Conservation (phyloP, 2,888 invertebrate genomes). For the Megastigmus dorsalis region DNA sequence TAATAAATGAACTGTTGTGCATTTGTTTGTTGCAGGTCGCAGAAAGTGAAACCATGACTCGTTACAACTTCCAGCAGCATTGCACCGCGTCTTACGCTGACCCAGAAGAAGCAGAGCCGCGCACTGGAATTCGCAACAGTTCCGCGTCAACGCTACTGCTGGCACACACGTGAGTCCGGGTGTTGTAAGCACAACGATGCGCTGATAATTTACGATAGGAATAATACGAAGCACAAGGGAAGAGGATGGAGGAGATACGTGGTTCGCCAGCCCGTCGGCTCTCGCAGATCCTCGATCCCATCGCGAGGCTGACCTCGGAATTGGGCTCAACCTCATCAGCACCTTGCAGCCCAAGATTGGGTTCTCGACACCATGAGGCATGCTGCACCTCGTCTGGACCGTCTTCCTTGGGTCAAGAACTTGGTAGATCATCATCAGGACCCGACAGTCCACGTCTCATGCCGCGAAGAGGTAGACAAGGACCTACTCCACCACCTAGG, state of each 20-base stretch:
- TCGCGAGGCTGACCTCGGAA: constrained; percentile 80
- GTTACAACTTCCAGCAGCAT: background rate
- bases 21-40: constrained; percentile 42
- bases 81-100: background rate
- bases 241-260: constrained; percentile 69
- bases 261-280: constrained; percentile 80
- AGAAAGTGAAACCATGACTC: constrained; percentile 27
- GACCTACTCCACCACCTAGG: constrained; percentile 75
- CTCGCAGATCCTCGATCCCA: constrained; percentile 89
- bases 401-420: constrained; percentile 63
- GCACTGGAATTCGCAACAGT: background rate
- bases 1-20: too few relatives aligned
- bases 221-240: too few relatives aligned
- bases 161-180: too few relatives aligned
- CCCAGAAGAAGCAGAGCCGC: too few relatives aligned
- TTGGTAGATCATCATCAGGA: constrained; percentile 61
- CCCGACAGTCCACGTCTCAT: constrained; percentile 57
- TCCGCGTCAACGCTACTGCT: background rate
- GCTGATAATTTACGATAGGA: background rate
- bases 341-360: constrained; percentile 73
- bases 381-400: constrained; percentile 40
- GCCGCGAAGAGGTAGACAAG: constrained; percentile 73
- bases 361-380: constrained; percentile 60
- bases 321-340: constrained; percentile 76
- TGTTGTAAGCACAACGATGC: too few relatives aligned